Percentiles rank a stretch among this genome's conserved stretches.
These are phyloP conservation scores for Pachycephala philippinensis DNA, from an alignment of 2,113 vertebrate species.

Conservation along the genomic window DNA sequence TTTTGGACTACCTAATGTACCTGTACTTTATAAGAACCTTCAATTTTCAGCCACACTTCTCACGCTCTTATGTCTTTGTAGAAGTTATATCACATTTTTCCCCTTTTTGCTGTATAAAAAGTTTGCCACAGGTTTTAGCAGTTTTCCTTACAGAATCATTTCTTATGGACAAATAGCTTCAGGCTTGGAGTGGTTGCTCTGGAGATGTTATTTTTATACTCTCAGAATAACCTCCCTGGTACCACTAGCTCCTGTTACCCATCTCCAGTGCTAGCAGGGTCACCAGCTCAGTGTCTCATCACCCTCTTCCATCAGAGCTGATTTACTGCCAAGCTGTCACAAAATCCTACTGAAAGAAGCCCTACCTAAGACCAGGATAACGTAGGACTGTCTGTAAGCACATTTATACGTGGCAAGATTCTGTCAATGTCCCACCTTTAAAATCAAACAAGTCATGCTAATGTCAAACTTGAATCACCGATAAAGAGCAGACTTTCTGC, in stretches of 20 bases:
- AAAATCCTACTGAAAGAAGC: neutral
- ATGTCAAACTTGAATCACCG: neutral
- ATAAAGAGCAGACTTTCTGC: neutral
- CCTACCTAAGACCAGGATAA: neutral
- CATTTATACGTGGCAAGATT: neutral
- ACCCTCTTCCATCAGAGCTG: neutral
- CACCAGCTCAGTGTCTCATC: neutral
- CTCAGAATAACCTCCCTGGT: neutral
- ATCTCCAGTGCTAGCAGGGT: neutral
- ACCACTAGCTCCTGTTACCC: neutral
- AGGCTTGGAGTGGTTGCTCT: neutral
- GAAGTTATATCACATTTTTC: neutral
- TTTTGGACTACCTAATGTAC: slow-evolving; percentile 19
- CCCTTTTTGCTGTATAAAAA: neutral
- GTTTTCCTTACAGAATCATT: neutral
- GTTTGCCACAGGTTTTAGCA: neutral
- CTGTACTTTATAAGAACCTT: slow-evolving; percentile 10
- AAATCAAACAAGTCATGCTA: neutral
- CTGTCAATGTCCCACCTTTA: neutral
- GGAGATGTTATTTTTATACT: neutral
- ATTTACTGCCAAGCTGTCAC: neutral
- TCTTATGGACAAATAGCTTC: neutral
- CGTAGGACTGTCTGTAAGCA: fast-evolving
- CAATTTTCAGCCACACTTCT: slow-evolving; percentile 30
- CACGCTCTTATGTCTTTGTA: neutral